phyloP scores from a whole-genome alignment of 2,113 vertebrate genomes.

The Corydoras maculifer region DNA sequence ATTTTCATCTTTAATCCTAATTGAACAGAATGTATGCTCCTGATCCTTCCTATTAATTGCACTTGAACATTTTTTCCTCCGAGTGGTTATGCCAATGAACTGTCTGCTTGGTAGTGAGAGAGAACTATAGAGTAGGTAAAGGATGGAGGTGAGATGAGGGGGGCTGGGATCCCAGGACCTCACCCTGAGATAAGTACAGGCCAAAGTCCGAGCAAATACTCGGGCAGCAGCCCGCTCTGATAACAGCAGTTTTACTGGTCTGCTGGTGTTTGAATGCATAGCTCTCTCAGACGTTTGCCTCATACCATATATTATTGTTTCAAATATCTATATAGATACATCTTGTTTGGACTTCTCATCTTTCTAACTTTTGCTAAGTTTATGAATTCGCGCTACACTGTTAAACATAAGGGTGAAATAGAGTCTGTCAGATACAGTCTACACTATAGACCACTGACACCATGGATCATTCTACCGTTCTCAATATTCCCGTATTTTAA shows the following conservation, averaged over 20 bases:
- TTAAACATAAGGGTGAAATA: no score
- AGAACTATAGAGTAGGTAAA: not conserved
- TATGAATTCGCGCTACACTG: no score
- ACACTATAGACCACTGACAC: no score
- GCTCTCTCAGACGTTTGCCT: no score
- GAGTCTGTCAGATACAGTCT: no score
- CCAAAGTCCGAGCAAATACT: conserved; percentile 62
- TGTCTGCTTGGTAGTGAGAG: not conserved
- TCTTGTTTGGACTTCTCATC: not conserved
- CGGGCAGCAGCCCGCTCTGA: conserved; percentile 30
- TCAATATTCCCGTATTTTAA: no score
- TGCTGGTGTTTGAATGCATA: not conserved
- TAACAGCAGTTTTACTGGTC: conserved; percentile 27
- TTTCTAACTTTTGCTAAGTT: no score
- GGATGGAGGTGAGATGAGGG: conserved; percentile 38
- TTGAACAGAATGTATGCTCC: not conserved
- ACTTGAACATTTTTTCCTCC: not conserved
- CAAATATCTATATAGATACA: not conserved
- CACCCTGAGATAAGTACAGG: conserved; percentile 64
- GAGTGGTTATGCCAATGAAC: not conserved
- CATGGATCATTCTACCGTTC: no score
- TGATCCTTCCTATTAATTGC: not conserved
- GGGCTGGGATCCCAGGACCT: conserved; percentile 63
- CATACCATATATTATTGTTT: not conserved
- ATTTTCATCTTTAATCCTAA: no score